Conservation (phyloP, 1,140 invertebrate species). For the Patella vulgata region DNA sequence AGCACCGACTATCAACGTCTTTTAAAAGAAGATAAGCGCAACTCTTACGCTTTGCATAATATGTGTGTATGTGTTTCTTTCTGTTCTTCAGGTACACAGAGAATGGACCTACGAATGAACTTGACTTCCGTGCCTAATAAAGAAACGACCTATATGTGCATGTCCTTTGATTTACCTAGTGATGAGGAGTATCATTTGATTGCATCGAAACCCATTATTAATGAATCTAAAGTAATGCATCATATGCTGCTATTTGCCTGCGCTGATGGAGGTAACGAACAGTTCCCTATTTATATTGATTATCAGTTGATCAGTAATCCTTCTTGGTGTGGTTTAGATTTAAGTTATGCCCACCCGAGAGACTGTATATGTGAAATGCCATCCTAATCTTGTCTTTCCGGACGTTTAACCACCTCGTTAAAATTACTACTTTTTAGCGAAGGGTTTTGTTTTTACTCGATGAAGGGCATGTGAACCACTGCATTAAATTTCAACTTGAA, state of each 20-base stretch:
- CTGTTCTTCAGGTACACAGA: slow-evolving; percentile 29
- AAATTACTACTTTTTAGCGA: too few species aligned
- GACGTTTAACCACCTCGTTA: too few species aligned
- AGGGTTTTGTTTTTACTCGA: too few species aligned
- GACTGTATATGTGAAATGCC: too few species aligned
- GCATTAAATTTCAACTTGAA: too few species aligned
- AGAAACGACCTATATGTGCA: slow-evolving; percentile 43
- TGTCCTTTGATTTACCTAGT: slow-evolving; percentile 31
- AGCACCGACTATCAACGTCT: too few species aligned
- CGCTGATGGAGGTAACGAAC: not conserved
- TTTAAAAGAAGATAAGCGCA: too few species aligned
- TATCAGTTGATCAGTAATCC: not conserved
- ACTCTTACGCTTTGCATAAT: too few species aligned
- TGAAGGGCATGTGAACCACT: too few species aligned
- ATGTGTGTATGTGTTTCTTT: too few species aligned
- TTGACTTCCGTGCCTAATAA: slow-evolving; percentile 18
- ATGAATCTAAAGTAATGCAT: slow-evolving; percentile 35
- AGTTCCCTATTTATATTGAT: not conserved
- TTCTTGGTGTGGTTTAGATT: not conserved
- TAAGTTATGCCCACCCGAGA: not conserved
- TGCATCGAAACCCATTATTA: slow-evolving; percentile 30
- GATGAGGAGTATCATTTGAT: slow-evolving; percentile 37
- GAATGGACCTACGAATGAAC: slow-evolving; percentile 19
- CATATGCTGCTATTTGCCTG: slow-evolving; percentile 35
- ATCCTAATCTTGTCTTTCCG: too few species aligned